Conservation (phyloP, 1,140 invertebrate species). For the Scylla paramamosain region DNA sequence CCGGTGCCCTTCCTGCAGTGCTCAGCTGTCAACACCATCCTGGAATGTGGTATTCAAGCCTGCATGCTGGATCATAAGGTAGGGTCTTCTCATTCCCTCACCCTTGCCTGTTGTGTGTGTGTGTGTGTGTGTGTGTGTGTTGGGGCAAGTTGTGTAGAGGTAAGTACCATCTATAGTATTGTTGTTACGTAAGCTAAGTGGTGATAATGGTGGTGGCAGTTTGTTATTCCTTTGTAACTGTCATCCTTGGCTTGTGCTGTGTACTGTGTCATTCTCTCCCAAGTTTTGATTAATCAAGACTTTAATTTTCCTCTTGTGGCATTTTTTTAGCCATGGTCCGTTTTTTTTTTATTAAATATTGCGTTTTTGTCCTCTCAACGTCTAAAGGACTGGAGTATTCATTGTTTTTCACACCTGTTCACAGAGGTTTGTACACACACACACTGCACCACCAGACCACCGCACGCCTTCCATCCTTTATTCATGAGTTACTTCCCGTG, state of each 20-base stretch:
- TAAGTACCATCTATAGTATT: too few relatives aligned
- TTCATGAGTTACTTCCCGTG: conserved; percentile 22
- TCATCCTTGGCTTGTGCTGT: too few relatives aligned
- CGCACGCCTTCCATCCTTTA: conserved; percentile 18
- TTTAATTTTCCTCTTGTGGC: not conserved
- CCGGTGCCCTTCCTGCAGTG: conserved; percentile 90
- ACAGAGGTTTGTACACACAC: conserved; percentile 22
- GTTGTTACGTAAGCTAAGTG: too few relatives aligned
- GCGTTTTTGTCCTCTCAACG: not conserved
- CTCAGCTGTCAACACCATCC: conserved; percentile 86
- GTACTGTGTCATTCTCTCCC: too few relatives aligned
- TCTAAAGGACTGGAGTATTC: not conserved
- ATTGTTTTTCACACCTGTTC: not conserved
- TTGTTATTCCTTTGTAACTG: not conserved
- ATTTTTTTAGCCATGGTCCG: not conserved
- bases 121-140: not conserved
- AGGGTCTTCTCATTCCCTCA: not conserved
- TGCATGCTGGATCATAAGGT: conserved; percentile 89
- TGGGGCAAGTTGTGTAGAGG: too few relatives aligned
- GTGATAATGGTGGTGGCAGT: not conserved
- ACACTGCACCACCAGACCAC: conserved; percentile 7
- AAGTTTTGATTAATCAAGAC: not conserved
- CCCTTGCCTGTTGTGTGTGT: not conserved
- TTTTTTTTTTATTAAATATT: not conserved
- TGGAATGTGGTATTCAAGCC: conserved; percentile 91